Base-by-base conservation (phyloP, 2,797 vertebrate species). In the Spea hammondii region DNA sequence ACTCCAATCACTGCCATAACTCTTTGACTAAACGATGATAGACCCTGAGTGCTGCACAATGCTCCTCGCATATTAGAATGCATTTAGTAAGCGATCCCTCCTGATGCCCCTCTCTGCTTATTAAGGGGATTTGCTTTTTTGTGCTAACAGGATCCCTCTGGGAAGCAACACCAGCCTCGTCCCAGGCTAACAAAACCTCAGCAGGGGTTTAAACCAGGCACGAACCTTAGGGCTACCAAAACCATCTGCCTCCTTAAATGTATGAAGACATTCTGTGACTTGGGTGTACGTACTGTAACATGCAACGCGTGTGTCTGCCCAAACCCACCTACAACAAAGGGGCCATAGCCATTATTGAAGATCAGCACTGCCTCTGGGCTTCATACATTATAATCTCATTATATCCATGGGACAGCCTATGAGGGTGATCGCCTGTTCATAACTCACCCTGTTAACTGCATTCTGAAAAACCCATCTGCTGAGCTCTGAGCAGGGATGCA, bases 101-200 rank as follows among this genome's bases (percentile, higher is more conserved):
- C 88, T 88, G 90, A 91, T 89, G 91, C 89, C 87, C 91, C 90
- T 94, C 95, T 95, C 95, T 90, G 94, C 94, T 90, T 95, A 92
- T 93, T 96, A 92, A 94, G 89, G 86, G 91, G 93, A 96, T 95
- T 95, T 95, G 92, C 92, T 89, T 94, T 94, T 48, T 90, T 93
- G 88, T 91, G 89, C 88, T 89, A 89, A 88, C 86, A 87, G 89
- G 88, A 89, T 86, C 87, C 76, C 92, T 90, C 91, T 91, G 92
- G 91, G 91, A 90, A 92, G 92, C 91, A 93, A 91, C 93, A 92
- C 91, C 93, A 90, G 89, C 91, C 91, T 91, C 84, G 89, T 89
- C 93, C 88, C 91, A 88, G 92, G 90, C 90, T 91, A 89, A 93
- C 93, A 95, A 94, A 92, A 94, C 92, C 93, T 91, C 93, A 95